These are phyloP conservation scores for Labeo catla DNA, from an alignment of 2,113 vertebrate species.

Conservation along the genomic window DNA sequence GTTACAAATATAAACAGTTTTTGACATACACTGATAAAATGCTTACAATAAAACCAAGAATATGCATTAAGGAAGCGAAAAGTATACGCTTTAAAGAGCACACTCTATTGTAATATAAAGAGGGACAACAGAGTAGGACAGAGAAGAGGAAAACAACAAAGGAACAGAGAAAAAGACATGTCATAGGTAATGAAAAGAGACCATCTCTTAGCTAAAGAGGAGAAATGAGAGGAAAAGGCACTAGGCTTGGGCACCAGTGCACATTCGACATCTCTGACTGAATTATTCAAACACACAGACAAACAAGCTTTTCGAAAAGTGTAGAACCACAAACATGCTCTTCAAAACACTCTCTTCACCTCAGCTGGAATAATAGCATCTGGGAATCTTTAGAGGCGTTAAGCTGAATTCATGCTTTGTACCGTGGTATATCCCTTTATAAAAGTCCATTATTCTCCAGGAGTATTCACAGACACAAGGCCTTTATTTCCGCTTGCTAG, in stretches of 20 bases:
- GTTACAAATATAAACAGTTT: not conserved
- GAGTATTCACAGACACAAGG: conserved; percentile 30
- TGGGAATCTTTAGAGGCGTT: not conserved
- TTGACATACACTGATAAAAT: not conserved
- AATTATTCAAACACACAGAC: conserved; percentile 30
- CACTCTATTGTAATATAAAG: not conserved
- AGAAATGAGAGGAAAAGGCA: not conserved
- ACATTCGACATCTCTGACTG: not conserved
- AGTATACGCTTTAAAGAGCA: not conserved
- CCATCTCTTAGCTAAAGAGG: conserved; percentile 9
- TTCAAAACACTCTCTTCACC: conserved; percentile 7
- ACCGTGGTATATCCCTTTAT: conserved; percentile 1
- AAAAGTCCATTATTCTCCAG: conserved; percentile 30
- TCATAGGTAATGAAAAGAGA: conserved; percentile 37
- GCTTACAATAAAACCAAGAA: not conserved
- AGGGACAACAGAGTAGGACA: not conserved
- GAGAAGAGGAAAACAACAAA: not conserved
- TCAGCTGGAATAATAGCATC: conserved; percentile 19
- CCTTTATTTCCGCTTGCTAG: conserved; percentile 21
- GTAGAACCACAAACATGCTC: not conserved
- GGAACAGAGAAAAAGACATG: not conserved
- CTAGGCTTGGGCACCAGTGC: not conserved
- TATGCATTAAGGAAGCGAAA: not conserved
- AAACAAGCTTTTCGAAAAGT: not conserved
- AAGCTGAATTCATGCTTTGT: conserved; percentile 27